phyloP scores from a whole-genome alignment of 2,797 vertebrate species.

The Hydrophis major region DNA sequence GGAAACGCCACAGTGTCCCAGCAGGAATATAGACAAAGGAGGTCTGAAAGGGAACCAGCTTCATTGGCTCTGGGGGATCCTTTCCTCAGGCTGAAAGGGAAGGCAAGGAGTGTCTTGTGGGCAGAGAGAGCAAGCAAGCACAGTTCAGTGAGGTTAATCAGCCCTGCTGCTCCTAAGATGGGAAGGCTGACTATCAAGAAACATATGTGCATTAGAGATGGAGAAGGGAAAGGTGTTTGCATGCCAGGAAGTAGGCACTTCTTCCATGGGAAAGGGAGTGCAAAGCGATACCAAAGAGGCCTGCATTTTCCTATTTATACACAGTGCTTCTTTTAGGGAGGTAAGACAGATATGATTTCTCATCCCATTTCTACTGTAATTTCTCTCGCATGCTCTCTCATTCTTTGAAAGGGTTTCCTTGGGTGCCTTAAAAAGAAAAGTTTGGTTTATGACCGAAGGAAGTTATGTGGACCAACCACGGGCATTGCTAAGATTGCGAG shows the following conservation, averaged over 20 bases:
- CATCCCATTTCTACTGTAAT: neutral
- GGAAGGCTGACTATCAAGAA: neutral
- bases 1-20: constrained; percentile 14
- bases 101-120: neutral
- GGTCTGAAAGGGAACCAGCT: neutral
- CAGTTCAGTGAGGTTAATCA: neutral
- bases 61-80: neutral
- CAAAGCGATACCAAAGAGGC: neutral
- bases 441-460: neutral
- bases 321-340: neutral
- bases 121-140: neutral
- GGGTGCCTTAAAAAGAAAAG: neutral
- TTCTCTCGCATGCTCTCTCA: neutral
- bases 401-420: neutral
- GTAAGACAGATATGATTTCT: neutral
- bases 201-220: neutral
- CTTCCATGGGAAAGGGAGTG: neutral
- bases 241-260: neutral
- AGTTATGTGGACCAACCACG: neutral
- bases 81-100: constrained; percentile 16
- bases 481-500: neutral
- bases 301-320: neutral
- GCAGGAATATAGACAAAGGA: neutral
- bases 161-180: neutral
- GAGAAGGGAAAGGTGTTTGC: no score